phyloP scores from a whole-genome alignment of 2,797 vertebrate genomes.

The Dallia pectoralis region DNA sequence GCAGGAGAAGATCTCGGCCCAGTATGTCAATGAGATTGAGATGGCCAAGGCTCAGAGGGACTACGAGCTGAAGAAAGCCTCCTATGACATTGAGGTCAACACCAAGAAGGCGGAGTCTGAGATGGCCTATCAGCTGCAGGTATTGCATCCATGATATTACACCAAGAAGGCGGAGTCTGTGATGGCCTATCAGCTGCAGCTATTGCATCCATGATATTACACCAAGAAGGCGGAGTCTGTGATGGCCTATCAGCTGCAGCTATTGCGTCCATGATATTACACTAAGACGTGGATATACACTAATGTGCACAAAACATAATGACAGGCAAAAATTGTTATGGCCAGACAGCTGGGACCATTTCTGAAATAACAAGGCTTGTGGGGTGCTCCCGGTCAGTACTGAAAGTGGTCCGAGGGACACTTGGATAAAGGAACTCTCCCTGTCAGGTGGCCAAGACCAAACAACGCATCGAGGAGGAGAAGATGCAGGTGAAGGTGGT shows the following conservation, averaged over 20 bases:
- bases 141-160: slow-evolving; percentile 38
- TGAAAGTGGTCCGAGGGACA: no score
- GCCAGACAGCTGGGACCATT: no score
- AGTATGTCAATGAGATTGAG: slow-evolving; percentile 87
- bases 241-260: slow-evolving; percentile 91
- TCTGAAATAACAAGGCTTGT: no score
- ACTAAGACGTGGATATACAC: background rate
- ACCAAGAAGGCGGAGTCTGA: slow-evolving; percentile 88
- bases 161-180: slow-evolving; percentile 82
- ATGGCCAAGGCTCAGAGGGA: slow-evolving; percentile 91
- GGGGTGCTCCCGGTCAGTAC: no score
- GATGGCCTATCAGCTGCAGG: slow-evolving; percentile 91
- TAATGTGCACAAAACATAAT: no score
- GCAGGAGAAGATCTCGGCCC: slow-evolving; percentile 87
- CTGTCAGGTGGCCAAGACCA: slow-evolving; percentile 86
- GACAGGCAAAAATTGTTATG: no score
- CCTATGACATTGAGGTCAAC: slow-evolving; percentile 87
- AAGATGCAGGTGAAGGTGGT: slow-evolving; percentile 89
- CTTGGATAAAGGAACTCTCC: no score
- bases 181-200: slow-evolving; percentile 91
- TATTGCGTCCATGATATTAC: slow-evolving; percentile 37
- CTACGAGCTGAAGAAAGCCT: slow-evolving; percentile 88
- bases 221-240: slow-evolving; percentile 82
- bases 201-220: slow-evolving; percentile 40
- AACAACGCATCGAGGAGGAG: slow-evolving; percentile 90